These are phyloP conservation scores for Alosa sapidissima DNA, from an alignment of 2,797 vertebrate species.

Conservation along the genomic window DNA sequence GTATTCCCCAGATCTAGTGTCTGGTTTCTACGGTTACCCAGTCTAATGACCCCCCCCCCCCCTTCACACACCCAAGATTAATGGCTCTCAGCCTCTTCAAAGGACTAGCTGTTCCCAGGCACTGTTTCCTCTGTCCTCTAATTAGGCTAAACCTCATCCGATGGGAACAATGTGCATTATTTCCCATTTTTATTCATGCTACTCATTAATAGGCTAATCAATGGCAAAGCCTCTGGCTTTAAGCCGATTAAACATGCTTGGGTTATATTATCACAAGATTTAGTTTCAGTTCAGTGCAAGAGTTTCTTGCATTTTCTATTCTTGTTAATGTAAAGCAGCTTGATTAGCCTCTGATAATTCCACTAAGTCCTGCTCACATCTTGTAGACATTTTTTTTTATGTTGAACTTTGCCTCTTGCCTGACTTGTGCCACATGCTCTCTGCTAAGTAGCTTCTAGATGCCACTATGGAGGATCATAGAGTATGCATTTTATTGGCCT, in stretches of 20 bases:
- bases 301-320: neutral
- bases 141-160: constrained; percentile 4
- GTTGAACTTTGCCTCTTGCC: neutral
- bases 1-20: constrained; percentile 10
- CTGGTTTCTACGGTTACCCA: constrained; percentile 19
- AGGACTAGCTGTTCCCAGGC: constrained; percentile 7
- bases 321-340: neutral
- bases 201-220: constrained; percentile 20
- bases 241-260: constrained; percentile 16
- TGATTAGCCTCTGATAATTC: neutral
- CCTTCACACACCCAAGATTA: constrained; percentile 12
- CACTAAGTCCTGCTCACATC: neutral
- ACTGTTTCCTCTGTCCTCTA: constrained; percentile 4
- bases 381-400: neutral
- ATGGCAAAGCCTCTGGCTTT: neutral
- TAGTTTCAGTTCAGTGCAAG: neutral
- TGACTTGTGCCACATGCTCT: neutral
- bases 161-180: constrained; percentile 21
- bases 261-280: constrained; percentile 2
- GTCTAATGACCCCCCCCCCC: constrained; percentile 9
- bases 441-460: neutral
- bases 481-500: neutral
- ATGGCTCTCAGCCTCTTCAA: neutral
- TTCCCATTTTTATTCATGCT: neutral
- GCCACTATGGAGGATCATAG: neutral